Evolutionary conservation across 2,113 vertebrate genomes (phyloP).

Genomic region (Cyprichromis sp.): DNA sequence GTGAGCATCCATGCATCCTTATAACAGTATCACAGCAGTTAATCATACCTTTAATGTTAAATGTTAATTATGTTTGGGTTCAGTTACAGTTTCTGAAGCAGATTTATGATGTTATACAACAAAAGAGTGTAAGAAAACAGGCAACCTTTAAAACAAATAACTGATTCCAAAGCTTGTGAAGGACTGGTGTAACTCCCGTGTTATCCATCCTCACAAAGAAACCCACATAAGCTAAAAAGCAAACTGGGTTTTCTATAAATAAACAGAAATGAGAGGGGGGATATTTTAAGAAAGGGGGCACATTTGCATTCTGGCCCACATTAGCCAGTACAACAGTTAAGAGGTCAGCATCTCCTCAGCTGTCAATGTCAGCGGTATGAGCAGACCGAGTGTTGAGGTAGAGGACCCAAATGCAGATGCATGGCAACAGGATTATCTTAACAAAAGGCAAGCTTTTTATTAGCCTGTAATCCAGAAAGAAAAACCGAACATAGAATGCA

Average conservation of each 20-base stretch:
- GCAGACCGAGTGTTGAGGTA: background rate
- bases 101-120: background rate
- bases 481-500: background rate
- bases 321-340: background rate
- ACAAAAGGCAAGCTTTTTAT: background rate
- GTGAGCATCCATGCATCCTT: background rate
- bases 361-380: background rate
- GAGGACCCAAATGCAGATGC: background rate
- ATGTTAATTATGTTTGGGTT: background rate
- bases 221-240: background rate
- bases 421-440: background rate
- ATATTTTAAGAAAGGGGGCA: background rate
- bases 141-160: background rate
- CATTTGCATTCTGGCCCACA: background rate
- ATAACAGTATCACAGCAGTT: background rate
- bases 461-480: background rate
- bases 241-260: background rate
- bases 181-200: background rate
- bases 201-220: background rate
- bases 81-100: background rate
- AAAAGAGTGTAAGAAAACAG: background rate
- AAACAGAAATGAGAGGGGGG: background rate
- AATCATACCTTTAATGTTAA: background rate
- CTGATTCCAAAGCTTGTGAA: background rate
- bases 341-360: background rate